Conservation (phyloP, 2,797 vertebrate genomes). For the Spatula versicolor region DNA sequence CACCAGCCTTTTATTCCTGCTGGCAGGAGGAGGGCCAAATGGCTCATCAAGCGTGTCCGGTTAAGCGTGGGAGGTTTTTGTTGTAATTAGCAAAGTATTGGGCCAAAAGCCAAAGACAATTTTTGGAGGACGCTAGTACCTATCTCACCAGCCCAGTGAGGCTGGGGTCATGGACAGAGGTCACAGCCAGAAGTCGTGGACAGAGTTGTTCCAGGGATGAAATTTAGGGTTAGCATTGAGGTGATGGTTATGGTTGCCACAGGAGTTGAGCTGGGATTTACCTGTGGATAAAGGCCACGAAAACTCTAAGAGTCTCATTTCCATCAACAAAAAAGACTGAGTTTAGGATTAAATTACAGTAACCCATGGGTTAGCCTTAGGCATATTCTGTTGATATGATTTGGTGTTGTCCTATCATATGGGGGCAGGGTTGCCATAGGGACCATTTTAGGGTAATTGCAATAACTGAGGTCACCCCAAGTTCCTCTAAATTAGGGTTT, state of each 20-base stretch:
- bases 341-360: neutral
- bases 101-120: neutral
- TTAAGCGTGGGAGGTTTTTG: neutral
- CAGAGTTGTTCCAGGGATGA: neutral
- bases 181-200: too few relatives aligned
- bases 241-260: neutral
- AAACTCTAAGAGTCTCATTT: neutral
- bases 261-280: neutral
- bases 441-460: neutral
- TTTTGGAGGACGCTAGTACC: neutral
- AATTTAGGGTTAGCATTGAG: neutral
- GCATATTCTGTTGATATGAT: too few relatives aligned
- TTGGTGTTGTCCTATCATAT: neutral
- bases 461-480: neutral
- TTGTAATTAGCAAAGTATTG: neutral
- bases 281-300: neutral
- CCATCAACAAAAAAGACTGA: neutral
- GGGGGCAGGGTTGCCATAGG: neutral
- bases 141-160: neutral
- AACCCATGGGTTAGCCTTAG: neutral
- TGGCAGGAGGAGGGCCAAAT: neutral
- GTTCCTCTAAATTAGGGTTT: neutral
- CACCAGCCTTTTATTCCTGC: neutral
- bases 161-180: neutral
- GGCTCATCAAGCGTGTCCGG: neutral